These are phyloP conservation scores for Electrophaes corylata DNA, from an alignment of 2,888 invertebrate species.

Conservation along the genomic window DNA sequence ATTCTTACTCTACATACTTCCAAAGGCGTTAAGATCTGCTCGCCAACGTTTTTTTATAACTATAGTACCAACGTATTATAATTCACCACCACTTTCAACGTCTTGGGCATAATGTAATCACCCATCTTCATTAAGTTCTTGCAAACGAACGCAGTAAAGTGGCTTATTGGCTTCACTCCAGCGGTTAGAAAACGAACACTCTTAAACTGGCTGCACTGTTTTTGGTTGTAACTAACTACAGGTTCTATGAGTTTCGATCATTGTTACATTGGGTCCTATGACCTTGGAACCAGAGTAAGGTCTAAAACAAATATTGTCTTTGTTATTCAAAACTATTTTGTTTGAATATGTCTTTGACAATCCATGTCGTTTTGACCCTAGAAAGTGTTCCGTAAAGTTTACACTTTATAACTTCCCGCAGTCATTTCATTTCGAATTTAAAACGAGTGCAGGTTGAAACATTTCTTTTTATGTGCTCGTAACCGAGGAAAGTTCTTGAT, in stretches of 20 bases:
- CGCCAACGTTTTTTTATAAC: too few relatives aligned
- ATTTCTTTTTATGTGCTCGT: constrained; percentile 3
- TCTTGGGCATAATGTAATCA: not conserved
- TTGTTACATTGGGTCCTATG: not conserved
- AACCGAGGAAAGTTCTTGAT: constrained; percentile 7
- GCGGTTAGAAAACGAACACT: not conserved
- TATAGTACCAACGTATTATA: not conserved
- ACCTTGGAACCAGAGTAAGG: not conserved
- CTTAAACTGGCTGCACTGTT: not conserved
- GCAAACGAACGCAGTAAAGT: not conserved
- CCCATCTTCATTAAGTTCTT: not conserved
- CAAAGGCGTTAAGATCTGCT: too few relatives aligned
- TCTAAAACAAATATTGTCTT: not conserved
- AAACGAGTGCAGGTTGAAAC: constrained; percentile 7
- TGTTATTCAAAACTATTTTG: not conserved
- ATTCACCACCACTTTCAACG: not conserved
- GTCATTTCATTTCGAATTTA: constrained; percentile 3
- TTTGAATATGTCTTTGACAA: not conserved
- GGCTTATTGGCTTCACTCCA: not conserved
- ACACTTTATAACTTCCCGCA: not conserved
- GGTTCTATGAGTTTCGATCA: not conserved
- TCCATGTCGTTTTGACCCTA: not conserved
- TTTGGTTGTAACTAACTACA: not conserved
- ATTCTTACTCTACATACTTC: too few relatives aligned
- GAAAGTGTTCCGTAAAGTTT: not conserved